A percentile compares a stretch with the other conserved stretches of the same genome.
phyloP scores from a whole-genome alignment of 2,113 vertebrate species.

The Ailuropoda melanoleuca region DNA sequence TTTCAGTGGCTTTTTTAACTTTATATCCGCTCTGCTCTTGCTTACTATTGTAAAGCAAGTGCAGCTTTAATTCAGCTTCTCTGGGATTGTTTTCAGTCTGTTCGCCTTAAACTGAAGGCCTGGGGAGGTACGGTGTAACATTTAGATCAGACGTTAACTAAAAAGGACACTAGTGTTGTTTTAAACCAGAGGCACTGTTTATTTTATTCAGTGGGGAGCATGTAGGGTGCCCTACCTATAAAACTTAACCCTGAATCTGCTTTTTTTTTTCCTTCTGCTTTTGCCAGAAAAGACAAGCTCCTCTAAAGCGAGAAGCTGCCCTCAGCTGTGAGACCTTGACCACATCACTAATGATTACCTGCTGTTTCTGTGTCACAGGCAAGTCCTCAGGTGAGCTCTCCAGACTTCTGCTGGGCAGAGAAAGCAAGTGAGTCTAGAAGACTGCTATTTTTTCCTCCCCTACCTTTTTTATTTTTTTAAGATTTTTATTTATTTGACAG shows the following conservation, averaged over 20 bases:
- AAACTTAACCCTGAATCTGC: neutral
- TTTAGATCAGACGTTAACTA: neutral
- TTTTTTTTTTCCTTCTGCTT: neutral
- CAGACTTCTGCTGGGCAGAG: neutral
- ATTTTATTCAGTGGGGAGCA: neutral
- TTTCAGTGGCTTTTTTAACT: neutral
- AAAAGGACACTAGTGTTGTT: neutral
- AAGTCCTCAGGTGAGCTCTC: conserved; percentile 63
- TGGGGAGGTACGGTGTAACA: neutral
- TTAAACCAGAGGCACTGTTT: neutral
- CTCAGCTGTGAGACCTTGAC: neutral
- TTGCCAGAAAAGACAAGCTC: neutral
- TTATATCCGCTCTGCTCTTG: neutral
- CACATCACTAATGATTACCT: conserved; percentile 49
- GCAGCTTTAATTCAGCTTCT: neutral
- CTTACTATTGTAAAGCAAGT: neutral
- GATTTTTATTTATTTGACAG: too few relatives aligned
- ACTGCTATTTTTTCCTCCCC: neutral
- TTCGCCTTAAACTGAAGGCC: neutral
- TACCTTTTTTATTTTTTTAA: too few relatives aligned
- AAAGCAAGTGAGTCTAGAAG: neutral
- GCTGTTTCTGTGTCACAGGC: neutral
- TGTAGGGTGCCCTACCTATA: neutral
- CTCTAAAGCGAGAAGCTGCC: neutral
- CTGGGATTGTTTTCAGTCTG: neutral